These are phyloP conservation scores for Paelopatides confundens DNA, from an alignment of 53 echinoderm and acorn worm genomes.

Conservation along the genomic window DNA sequence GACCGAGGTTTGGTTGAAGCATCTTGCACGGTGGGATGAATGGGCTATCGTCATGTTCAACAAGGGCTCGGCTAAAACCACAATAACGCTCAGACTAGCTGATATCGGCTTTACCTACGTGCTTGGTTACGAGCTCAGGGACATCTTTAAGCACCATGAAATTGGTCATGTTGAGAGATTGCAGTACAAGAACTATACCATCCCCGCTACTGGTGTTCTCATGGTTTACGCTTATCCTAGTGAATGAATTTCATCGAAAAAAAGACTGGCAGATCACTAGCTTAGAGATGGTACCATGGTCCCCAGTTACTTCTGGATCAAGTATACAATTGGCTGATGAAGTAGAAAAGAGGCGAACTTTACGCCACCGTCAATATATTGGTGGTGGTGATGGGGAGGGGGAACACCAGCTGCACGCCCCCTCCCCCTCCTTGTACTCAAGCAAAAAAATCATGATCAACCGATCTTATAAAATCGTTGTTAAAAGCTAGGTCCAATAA, in stretches of 20 bases:
- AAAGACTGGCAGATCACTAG: no score
- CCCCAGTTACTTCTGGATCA: no score
- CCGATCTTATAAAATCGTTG: no score
- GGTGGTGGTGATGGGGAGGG: no score
- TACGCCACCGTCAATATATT: no score
- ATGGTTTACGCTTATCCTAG: conserved; percentile 85
- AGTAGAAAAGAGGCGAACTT: no score
- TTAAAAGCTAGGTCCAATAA: no score
- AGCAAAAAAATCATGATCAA: no score
- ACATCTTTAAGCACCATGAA: conserved; percentile 72
- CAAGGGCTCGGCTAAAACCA: conserved; percentile 52
- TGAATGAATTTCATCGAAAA: conserved; percentile 54
- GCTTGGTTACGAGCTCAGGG: conserved; percentile 70
- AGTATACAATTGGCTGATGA: no score
- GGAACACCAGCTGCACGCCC: no score
- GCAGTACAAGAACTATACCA: conserved; percentile 59
- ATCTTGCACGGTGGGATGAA: conserved; percentile 62
- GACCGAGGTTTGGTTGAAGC: conserved; percentile 77
- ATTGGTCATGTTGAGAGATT: conserved; percentile 72
- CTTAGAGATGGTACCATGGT: no score
- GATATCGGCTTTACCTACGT: conserved; percentile 75
- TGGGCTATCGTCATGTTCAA: conserved; percentile 73
- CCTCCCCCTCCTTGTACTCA: no score
- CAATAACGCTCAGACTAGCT: conserved; percentile 63
- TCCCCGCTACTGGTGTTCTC: conserved; percentile 69